phyloP scores from a whole-genome alignment of 2,888 invertebrate species.

The Leptinotarsa rubiginosa region DNA sequence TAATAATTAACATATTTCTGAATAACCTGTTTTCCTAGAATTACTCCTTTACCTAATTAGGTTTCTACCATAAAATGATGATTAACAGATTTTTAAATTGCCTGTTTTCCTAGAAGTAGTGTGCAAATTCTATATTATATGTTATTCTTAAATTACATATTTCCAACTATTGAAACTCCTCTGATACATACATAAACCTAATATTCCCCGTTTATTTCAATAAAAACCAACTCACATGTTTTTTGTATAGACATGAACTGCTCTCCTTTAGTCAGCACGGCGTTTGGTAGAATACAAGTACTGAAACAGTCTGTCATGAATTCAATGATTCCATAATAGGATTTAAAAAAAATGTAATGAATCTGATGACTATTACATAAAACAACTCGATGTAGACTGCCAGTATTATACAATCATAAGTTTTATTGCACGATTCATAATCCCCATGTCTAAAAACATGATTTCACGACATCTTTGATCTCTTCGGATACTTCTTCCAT shows the following conservation, averaged over 20 bases:
- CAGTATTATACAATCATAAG: too few relatives aligned
- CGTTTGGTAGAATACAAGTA: slow-evolving; percentile 8
- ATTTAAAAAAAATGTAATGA: background rate
- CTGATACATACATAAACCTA: background rate
- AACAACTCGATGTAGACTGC: too few relatives aligned
- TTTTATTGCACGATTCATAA: too few relatives aligned
- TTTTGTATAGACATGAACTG: slow-evolving; percentile 2
- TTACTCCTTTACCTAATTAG: too few relatives aligned
- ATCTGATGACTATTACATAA: background rate
- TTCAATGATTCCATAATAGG: background rate
- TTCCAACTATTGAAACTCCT: background rate
- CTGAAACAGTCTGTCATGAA: background rate
- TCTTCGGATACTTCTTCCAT: background rate
- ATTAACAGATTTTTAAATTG: too few relatives aligned
- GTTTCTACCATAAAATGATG: too few relatives aligned
- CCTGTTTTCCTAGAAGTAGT: too few relatives aligned
- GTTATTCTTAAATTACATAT: too few relatives aligned
- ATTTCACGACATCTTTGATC: background rate
- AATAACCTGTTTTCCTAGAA: too few relatives aligned
- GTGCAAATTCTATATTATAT: too few relatives aligned
- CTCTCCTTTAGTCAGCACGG: slow-evolving; percentile 13
- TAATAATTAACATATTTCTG: too few relatives aligned
- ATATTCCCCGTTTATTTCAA: background rate
- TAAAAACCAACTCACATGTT: slow-evolving; percentile 16
- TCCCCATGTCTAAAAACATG: too few relatives aligned